These are phyloP conservation scores for Bovichtus variegatus DNA, from an alignment of 2,797 vertebrate genomes.

Conservation along the genomic window DNA sequence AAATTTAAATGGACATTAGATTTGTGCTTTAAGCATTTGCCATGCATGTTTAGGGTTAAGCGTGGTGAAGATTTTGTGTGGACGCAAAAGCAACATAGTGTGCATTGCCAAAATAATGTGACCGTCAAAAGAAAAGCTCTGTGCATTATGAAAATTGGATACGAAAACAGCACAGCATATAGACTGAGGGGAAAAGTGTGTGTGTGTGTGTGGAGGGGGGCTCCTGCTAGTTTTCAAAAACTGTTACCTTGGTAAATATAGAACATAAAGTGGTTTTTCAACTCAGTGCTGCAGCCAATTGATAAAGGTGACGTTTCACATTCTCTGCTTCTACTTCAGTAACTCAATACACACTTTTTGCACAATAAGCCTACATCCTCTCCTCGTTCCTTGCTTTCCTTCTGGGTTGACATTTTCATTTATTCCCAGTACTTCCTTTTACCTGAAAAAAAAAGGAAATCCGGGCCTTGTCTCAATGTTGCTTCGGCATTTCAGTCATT, in stretches of 20 bases:
- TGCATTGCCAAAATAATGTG: constrained; percentile 14
- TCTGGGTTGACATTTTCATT: constrained; percentile 29
- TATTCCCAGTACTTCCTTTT: neutral
- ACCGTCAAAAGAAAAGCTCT: neutral
- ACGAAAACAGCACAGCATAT: neutral
- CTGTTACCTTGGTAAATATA: neutral
- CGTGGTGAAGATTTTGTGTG: neutral
- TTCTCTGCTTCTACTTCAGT: neutral
- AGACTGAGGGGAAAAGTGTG: neutral
- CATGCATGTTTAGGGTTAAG: neutral
- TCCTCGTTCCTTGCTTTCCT: neutral
- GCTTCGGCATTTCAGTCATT: constrained; percentile 51
- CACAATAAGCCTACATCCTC: neutral
- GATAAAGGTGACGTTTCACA: constrained; percentile 1
- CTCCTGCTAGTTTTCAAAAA: constrained; percentile 1
- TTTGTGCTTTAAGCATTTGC: neutral
- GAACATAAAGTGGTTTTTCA: neutral
- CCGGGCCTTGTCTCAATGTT: constrained; percentile 17
- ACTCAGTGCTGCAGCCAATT: neutral
- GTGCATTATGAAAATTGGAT: constrained; percentile 33
- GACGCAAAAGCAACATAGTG: constrained; percentile 2
- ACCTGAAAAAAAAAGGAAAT: constrained; percentile 15
- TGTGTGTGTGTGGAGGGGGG: too few relatives aligned
- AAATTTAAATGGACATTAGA: neutral
- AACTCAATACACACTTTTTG: neutral